Percentiles rank a stretch among this genome's conserved stretches.
Evolutionary conservation across 2,888 invertebrate genomes (phyloP).

Genomic region (Tenthredo scrophulariae): DNA sequence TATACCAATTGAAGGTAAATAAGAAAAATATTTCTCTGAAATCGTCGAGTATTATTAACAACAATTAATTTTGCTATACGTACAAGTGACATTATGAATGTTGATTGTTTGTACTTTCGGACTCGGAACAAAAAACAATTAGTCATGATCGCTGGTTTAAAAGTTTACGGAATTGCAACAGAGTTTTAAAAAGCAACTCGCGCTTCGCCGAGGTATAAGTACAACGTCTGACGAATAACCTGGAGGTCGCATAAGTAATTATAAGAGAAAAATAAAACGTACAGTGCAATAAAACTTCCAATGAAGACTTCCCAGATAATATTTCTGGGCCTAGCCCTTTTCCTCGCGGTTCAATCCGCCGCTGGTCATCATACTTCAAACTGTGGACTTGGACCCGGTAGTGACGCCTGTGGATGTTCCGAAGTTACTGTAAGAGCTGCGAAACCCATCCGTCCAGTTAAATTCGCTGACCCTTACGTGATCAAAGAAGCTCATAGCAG

Average conservation of each 20-base stretch:
- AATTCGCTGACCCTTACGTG: conserved; percentile 59
- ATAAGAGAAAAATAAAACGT: conserved; percentile 12
- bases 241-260: conserved; percentile 47
- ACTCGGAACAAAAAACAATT: conserved; percentile 31
- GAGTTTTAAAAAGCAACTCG: conserved; percentile 32
- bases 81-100: neutral
- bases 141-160: neutral
- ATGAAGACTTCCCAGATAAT: conserved; percentile 54
- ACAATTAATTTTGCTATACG: neutral
- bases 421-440: conserved; percentile 76
- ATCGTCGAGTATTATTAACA: conserved; percentile 22
- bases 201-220: conserved; percentile 51
- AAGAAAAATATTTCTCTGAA: neutral
- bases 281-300: conserved; percentile 4
- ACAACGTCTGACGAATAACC: neutral
- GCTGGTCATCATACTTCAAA: conserved; percentile 3
- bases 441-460: conserved; percentile 65
- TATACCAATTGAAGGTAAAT: neutral
- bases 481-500: conserved; percentile 62
- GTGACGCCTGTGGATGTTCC: conserved; percentile 75
- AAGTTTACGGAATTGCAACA: conserved; percentile 52
- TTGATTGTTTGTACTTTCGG: conserved; percentile 16
- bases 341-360: conserved; percentile 33
- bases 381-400: conserved; percentile 57
- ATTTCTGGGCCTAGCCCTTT: conserved; percentile 52